Percentiles rank a stretch among this genome's conserved stretches.
These are phyloP conservation scores for Trypoxylon attenuatum DNA, from an alignment of 2,888 invertebrate species.

Conservation along the genomic window DNA sequence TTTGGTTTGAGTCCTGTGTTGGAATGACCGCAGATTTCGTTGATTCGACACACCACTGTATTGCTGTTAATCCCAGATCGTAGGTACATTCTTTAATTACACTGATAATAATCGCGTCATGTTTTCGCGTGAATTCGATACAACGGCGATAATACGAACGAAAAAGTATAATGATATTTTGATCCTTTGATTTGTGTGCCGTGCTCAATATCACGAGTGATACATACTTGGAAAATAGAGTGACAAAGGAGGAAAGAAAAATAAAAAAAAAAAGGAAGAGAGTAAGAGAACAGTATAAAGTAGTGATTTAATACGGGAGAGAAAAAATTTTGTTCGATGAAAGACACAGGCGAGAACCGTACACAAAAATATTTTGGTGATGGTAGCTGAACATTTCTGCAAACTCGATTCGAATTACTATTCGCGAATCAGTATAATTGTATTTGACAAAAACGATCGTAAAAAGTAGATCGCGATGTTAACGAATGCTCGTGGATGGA, in stretches of 20 bases:
- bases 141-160: slow-evolving; percentile 5
- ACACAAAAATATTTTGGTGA: slow-evolving; percentile 54
- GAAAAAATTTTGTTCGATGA: no score
- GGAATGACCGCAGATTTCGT: slow-evolving; percentile 65
- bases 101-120: slow-evolving; percentile 15
- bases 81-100: slow-evolving; percentile 22
- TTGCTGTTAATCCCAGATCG: slow-evolving; percentile 51
- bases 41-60: slow-evolving; percentile 62
- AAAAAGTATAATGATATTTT: no score
- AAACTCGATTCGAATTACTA: slow-evolving; percentile 63
- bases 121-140: slow-evolving; percentile 4
- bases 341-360: slow-evolving; percentile 12
- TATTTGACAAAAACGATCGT: neutral
- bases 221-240: slow-evolving; percentile 2
- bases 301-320: no score
- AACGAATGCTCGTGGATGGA: neutral
- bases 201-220: neutral
- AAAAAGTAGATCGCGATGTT: neutral
- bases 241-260: slow-evolving; percentile 6
- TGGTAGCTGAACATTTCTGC: slow-evolving; percentile 57
- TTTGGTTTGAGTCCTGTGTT: slow-evolving; percentile 56
- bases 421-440: neutral
- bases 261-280: slow-evolving; percentile 9
- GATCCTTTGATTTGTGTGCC: neutral
- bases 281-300: slow-evolving; percentile 23